Conservation (phyloP, 1,140 invertebrate genomes). For the Fopius arisanus region DNA sequence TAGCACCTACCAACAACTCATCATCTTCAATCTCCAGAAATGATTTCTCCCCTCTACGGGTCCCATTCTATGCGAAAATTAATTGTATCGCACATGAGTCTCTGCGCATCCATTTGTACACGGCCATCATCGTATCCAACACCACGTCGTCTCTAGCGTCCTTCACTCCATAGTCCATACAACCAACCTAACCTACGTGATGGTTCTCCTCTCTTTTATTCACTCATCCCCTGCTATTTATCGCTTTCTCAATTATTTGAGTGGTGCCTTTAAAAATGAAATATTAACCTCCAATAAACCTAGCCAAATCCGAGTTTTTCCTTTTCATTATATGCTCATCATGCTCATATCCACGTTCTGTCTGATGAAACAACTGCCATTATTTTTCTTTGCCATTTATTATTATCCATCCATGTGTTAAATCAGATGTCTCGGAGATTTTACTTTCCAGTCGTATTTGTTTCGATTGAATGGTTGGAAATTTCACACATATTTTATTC, state of each 20-base stretch:
- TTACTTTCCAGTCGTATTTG: no score
- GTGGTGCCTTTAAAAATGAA: background rate
- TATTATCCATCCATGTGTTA: no score
- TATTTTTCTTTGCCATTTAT: no score
- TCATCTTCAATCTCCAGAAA: background rate
- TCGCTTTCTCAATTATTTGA: slow-evolving; percentile 1
- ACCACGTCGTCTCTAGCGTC: slow-evolving; percentile 15
- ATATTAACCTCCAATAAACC: background rate
- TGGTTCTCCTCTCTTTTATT: slow-evolving; percentile 13
- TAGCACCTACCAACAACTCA: background rate
- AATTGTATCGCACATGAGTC: slow-evolving; percentile 25
- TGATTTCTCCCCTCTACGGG: background rate
- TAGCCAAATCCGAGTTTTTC: no score
- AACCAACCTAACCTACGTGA: slow-evolving; percentile 18
- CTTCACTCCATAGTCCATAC: slow-evolving; percentile 9
- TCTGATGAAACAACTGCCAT: no score
- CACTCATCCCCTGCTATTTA: background rate
- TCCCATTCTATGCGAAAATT: background rate
- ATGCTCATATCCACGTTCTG: no score
- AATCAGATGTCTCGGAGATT: no score
- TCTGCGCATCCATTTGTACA: slow-evolving; percentile 24
- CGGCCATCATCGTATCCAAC: slow-evolving; percentile 12
- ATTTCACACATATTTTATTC: no score
- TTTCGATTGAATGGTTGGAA: no score
- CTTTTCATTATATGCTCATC: no score